Percentiles rank a stretch among this genome's conserved stretches.
phyloP scores from a whole-genome alignment of 1,140 invertebrate genomes.

The Brachionus angularis region DNA sequence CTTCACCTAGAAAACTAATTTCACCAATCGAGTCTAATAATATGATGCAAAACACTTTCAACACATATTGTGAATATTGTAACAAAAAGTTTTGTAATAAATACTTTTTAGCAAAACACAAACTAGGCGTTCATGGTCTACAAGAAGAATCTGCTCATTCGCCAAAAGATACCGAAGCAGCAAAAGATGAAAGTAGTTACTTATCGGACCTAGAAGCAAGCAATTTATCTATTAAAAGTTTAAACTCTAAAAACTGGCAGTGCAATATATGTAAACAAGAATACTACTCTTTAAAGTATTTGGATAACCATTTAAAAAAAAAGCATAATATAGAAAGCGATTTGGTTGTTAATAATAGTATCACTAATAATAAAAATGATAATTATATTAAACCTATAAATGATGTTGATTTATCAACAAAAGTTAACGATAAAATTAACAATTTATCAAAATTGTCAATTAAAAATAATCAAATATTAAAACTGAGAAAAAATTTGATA shows the following conservation, averaged over 20 bases:
- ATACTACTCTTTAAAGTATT: conserved; percentile 21
- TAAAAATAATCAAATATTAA: no score
- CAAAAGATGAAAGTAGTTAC: not conserved
- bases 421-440: no score
- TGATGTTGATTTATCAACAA: no score
- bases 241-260: not conserved
- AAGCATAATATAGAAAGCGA: not conserved
- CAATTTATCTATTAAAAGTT: not conserved
- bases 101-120: conserved; percentile 64
- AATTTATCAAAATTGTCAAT: no score
- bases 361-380: no score
- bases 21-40: no score
- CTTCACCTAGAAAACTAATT: no score
- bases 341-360: no score
- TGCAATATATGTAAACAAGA: conserved; percentile 9
- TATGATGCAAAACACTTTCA: conserved; percentile 42
- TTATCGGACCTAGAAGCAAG: no score
- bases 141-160: not conserved
- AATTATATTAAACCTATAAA: no score
- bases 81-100: conserved; percentile 60
- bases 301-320: not conserved
- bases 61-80: conserved; percentile 58
- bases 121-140: conserved; percentile 64
- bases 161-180: no score
- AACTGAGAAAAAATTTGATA: no score